A percentile compares a stretch with the other conserved stretches of the same genome.
These are phyloP conservation scores for Urocyon cinereoargenteus DNA, from an alignment of 2,797 vertebrate genomes.

Conservation along the genomic window DNA sequence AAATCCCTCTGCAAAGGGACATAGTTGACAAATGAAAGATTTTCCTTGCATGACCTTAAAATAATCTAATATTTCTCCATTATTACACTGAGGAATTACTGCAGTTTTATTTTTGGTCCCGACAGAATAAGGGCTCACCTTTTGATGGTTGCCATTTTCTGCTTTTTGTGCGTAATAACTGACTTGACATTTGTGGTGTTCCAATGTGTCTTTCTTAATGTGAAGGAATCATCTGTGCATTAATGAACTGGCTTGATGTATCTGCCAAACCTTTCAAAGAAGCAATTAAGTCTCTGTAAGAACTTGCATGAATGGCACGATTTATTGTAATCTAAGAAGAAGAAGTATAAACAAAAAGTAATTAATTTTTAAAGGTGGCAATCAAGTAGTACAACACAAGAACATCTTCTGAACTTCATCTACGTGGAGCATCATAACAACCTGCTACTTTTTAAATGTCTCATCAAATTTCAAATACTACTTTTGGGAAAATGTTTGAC, in stretches of 20 bases:
- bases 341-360: conserved; percentile 78
- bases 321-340: conserved; percentile 77
- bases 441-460: conserved; percentile 54
- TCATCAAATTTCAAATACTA: conserved; percentile 47
- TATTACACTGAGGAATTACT: conserved; percentile 67
- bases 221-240: conserved; percentile 76
- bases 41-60: conserved; percentile 80
- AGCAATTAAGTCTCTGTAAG: conserved; percentile 74
- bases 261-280: conserved; percentile 76
- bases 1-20: conserved; percentile 11
- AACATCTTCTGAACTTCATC: conserved; percentile 20
- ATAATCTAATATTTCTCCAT: conserved; percentile 78
- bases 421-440: neutral
- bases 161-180: conserved; percentile 77
- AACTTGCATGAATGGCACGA: conserved; percentile 70
- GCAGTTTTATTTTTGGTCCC: conserved; percentile 71
- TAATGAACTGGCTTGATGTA: conserved; percentile 80
- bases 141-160: conserved; percentile 69
- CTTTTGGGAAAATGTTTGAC: conserved; percentile 44
- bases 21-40: conserved; percentile 72
- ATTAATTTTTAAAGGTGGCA: conserved; percentile 80
- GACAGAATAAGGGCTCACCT: conserved; percentile 63
- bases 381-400: conserved; percentile 27
- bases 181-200: conserved; percentile 73
- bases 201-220: conserved; percentile 77